These are phyloP conservation scores for Camponotus vicinus DNA, from an alignment of 1,140 invertebrate species.

Conservation along the genomic window DNA sequence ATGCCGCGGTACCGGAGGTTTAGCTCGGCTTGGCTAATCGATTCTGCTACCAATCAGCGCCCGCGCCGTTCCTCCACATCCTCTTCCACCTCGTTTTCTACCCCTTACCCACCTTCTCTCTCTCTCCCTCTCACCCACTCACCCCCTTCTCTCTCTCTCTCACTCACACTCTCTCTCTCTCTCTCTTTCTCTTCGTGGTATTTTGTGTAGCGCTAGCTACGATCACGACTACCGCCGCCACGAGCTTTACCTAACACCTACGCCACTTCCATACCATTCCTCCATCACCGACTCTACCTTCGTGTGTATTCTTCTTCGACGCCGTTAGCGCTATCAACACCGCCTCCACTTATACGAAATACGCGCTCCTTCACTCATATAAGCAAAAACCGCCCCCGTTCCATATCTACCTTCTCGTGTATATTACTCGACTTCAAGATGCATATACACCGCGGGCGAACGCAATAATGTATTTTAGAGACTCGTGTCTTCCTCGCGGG, in stretches of 20 bases:
- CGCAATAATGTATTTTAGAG: conserved; percentile 12
- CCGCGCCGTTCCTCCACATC: conserved; percentile 72
- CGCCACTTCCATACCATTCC: conserved; percentile 31
- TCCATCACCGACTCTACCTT: conserved; percentile 29
- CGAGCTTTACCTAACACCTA: conserved; percentile 33
- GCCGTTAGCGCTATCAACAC: conserved; percentile 65
- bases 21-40: conserved; percentile 83
- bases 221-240: conserved; percentile 14
- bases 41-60: conserved; percentile 83
- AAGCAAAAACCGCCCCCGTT: neutral
- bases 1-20: conserved; percentile 77
- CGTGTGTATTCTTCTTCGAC: conserved; percentile 12
- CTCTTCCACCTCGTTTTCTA: conserved; percentile 37
- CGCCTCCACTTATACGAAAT: conserved; percentile 31
- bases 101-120: conserved; percentile 1
- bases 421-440: conserved; percentile 3
- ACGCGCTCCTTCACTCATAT: neutral
- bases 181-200: conserved; percentile 10
- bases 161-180: conserved; percentile 22
- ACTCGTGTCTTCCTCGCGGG: neutral
- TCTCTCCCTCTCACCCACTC: conserved; percentile 1
- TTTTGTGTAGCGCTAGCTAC: conserved; percentile 32
- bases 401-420: conserved; percentile 21
- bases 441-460: conserved; percentile 10
- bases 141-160: neutral